These are phyloP conservation scores for Delia radicum DNA, from an alignment of 1,140 invertebrate species.

Conservation along the genomic window DNA sequence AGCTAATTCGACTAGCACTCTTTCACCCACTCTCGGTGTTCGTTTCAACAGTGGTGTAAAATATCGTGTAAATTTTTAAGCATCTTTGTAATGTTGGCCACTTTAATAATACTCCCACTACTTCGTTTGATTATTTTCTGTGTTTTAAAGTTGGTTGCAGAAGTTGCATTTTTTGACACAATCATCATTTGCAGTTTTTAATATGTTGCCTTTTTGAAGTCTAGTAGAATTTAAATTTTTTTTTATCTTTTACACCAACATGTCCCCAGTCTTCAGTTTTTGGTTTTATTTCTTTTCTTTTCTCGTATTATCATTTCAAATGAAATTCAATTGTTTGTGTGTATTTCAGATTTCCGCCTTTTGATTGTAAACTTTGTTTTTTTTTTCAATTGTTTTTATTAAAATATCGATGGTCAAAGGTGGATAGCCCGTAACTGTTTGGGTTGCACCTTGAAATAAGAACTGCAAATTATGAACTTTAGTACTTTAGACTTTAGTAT, in stretches of 20 bases:
- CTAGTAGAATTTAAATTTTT: background rate
- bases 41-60: background rate
- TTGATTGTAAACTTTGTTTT: conserved; percentile 4
- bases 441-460: no score
- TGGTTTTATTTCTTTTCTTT: background rate
- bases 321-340: conserved; percentile 6
- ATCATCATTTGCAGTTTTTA: conserved; percentile 1
- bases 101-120: background rate
- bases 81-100: background rate
- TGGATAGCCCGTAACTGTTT: no score
- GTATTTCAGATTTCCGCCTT: conserved; percentile 9
- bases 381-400: no score
- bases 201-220: background rate
- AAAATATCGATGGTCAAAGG: no score
- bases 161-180: background rate
- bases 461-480: no score
- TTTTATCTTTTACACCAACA: background rate
- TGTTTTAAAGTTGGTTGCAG: background rate
- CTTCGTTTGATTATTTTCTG: no score
- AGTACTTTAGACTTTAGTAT: no score
- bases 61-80: background rate
- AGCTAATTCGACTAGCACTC: background rate
- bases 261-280: background rate
- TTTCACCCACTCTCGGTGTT: no score
- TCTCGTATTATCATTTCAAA: background rate